phyloP scores from a whole-genome alignment of 2,113 vertebrate species.

The Sinosuthora webbiana region DNA sequence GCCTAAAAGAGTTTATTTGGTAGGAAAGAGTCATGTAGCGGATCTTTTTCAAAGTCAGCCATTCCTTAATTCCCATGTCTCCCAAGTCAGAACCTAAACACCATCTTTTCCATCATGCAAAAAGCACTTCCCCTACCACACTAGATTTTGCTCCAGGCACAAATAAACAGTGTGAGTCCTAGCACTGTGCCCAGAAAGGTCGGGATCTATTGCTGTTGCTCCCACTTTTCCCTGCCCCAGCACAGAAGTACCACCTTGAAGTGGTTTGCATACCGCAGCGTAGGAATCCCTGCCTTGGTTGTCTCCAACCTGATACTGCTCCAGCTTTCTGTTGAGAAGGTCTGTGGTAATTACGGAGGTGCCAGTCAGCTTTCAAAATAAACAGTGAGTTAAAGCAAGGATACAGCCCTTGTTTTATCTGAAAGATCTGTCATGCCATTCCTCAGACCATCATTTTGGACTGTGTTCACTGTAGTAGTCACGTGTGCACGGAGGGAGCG shows the following conservation, averaged over 20 bases:
- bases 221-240: neutral
- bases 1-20: neutral
- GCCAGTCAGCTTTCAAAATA: neutral
- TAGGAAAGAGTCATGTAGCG: neutral
- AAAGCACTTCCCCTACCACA: neutral
- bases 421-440: neutral
- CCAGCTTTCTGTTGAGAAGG: neutral
- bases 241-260: neutral
- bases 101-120: neutral
- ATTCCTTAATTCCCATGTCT: constrained; percentile 19
- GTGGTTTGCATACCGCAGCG: neutral
- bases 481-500: fast-evolving
- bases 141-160: constrained; percentile 34
- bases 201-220: neutral
- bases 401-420: neutral
- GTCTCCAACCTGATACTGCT: neutral
- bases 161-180: constrained; percentile 34
- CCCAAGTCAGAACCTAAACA: neutral
- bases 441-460: neutral
- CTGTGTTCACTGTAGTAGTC: neutral
- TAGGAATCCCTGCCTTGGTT: neutral
- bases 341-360: neutral
- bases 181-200: constrained; percentile 13
- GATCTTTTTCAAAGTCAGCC: neutral
- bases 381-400: neutral